A percentile compares a stretch with the other conserved stretches of the same genome.
These are phyloP conservation scores for Hormiphora californensis DNA, from an alignment of 37 sponge, comb jelly and placozoan species.

Conservation along the genomic window DNA sequence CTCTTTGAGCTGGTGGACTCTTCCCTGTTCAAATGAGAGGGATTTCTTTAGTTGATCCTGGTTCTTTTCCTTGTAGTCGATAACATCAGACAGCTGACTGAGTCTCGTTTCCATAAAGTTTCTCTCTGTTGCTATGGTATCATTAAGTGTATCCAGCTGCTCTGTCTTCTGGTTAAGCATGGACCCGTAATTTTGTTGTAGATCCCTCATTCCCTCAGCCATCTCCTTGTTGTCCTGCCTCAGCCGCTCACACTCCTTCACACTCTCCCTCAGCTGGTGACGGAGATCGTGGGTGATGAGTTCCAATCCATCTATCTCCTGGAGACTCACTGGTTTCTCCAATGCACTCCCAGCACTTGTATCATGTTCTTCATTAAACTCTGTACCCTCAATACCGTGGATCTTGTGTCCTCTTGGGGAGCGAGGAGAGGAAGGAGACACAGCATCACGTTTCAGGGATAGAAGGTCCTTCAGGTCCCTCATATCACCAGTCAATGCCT, in stretches of 20 bases:
- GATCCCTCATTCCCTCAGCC: constrained; percentile 1
- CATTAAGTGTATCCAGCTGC: neutral
- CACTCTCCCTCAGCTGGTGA: constrained; percentile 22
- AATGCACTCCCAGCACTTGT: neutral
- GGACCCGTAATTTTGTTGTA: neutral
- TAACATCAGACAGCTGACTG: constrained; percentile 11
- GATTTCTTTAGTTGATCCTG: constrained; percentile 51
- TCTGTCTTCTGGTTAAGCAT: constrained; percentile 21
- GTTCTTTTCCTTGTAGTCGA: constrained; percentile 17
- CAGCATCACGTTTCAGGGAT: neutral
- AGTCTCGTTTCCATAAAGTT: neutral
- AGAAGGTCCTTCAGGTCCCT: constrained; percentile 27
- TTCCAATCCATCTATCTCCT: constrained; percentile 43
- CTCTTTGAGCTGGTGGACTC: constrained; percentile 41
- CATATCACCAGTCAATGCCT: constrained; percentile 2
- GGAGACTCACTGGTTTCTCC: constrained; percentile 10
- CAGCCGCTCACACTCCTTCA: constrained; percentile 5
- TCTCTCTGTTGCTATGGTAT: neutral
- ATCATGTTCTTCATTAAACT: neutral
- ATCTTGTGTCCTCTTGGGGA: neutral
- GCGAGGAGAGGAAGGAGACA: no score
- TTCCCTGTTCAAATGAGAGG: constrained; percentile 22
- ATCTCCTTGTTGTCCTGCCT: neutral
- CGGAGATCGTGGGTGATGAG: constrained; percentile 45
- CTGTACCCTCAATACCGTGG: neutral